Base-by-base conservation (phyloP, 2,113 vertebrate species). In the Ammodytes marinus region DNA sequence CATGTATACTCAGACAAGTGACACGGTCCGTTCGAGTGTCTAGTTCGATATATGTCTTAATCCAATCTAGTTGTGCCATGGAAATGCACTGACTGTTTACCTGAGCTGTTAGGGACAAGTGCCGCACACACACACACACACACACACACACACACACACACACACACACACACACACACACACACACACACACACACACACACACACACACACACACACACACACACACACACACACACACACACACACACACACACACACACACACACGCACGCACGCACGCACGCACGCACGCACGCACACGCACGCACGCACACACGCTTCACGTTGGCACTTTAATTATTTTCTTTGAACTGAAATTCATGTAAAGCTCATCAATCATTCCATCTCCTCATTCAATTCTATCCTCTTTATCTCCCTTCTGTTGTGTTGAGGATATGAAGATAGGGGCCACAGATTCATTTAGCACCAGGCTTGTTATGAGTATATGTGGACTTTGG, bases 401-500 rank as follows among this genome's bases (percentile, higher is more conserved):
- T 79, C 27, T 76, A 50, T 52, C 72, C 59, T 55, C 35, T 79
- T 68, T 60, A 13, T 64, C 9, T 40, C 58, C 79, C 69, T 35
- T 74, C 77, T 60, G 46, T 52, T 50, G 72, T 60, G 75, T 53
- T 69, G 11, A 58, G 61, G 71, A 87, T 88, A 82, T 80, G 65
- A 82, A 91, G 85, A 84, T 4, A 74, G 72, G 42, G 69, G 60
- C 55, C 61, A 19, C 8, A 87, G 80, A 92, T 89, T 74, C 76
- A 89, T 88, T 90, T 88, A 80, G 59, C 69, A n/a, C 46, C 39
- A 59, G 59, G 80, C 54, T 66, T 86, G 84, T 84, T 81, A 80
- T 85, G 64, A 86, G 27, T 27, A 85, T 63, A 70, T 47, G 61
- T 61, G 47, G 76, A 72, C 47, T 74, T 43, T 37, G 70, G 73